Evolutionary conservation across 35 echinoderm and acorn worm species (phyloP), one percentile per base, ranked within the genome.

Genomic region (Apostichopus japonicus): DNA sequence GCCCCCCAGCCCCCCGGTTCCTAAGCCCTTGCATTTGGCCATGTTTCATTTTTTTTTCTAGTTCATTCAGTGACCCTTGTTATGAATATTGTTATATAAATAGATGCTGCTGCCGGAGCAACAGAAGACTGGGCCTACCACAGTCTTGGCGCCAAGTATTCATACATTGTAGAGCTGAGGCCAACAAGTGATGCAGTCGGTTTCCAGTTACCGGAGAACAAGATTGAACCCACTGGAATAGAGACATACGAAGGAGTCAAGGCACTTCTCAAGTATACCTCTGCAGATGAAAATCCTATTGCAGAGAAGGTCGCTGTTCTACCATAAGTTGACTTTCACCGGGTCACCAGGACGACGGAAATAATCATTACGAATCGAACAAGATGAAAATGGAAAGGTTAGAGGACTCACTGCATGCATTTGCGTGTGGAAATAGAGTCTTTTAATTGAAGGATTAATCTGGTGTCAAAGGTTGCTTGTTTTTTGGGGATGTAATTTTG

Each of bases 181-280:
- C 78, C 78, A 80, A 24, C 16, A 1, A 90, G 3, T 8, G 87
- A 44, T 54, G 22, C 5, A 5, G 44, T 25, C 3, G 87, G 87
- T 2, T 90, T 90, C 87, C 10, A 71, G 5, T 65, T 90, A 10
- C 87, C 65, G 17, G 87, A 72, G 33, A 72, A 52, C 5, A 9
- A 44, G 11, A 90, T 90, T 67, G 87, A 90, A 16, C 87, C 87
- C 3, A 90, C 87, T 15, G 87, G 59, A 6, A 52, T 75, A 6
- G 87, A 90, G 63, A 90, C 87, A 51, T 90, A 72, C 72, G 87
- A 67, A 23, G 87, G 87, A 44, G 44, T 90, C 3, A 90, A 90
- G 63, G 87, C 78, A 10, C 78, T 80, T 80, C 25, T 80, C 23
- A 6, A 33, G 4, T 10, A 80, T 16, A 44, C 78, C 13, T 17